Conservation (phyloP, 2,888 invertebrate genomes). For the Crematogaster levior region DNA sequence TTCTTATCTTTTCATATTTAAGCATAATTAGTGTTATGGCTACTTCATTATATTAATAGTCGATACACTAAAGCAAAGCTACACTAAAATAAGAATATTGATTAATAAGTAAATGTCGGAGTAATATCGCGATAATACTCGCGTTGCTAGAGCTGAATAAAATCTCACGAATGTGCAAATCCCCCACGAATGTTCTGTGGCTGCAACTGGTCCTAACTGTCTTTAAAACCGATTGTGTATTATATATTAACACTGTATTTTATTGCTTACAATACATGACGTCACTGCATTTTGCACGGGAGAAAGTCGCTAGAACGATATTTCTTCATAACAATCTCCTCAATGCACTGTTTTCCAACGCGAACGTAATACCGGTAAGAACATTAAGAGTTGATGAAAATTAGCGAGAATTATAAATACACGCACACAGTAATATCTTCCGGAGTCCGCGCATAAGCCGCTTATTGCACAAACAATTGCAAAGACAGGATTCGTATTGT, state of each 20-base stretch:
- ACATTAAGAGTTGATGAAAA: constrained; percentile 53
- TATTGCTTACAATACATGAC: background rate
- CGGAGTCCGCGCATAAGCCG: constrained; percentile 45
- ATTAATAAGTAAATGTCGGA: constrained; percentile 29
- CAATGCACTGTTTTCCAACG: constrained; percentile 12
- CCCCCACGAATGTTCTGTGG: too few relatives aligned
- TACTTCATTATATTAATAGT: constrained; percentile 16
- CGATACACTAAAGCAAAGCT: background rate
- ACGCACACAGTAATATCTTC: constrained; percentile 48
- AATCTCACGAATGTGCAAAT: background rate
- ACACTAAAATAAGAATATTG: constrained; percentile 40
- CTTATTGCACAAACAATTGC: constrained; percentile 44
- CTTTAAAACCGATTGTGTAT: background rate
- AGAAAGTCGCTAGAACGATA: background rate
- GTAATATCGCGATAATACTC: background rate
- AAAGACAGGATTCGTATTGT: constrained; percentile 45
- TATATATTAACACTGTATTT: background rate
- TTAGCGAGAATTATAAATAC: constrained; percentile 51
- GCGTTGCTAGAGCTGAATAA: background rate
- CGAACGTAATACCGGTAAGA: constrained; percentile 39
- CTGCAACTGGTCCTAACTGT: background rate
- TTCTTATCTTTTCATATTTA: background rate
- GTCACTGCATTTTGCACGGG: background rate
- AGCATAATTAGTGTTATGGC: background rate
- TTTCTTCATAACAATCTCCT: constrained; percentile 40